Evolutionary conservation across 2,113 vertebrate species (phyloP).

Genomic region (Mirza zaza): DNA sequence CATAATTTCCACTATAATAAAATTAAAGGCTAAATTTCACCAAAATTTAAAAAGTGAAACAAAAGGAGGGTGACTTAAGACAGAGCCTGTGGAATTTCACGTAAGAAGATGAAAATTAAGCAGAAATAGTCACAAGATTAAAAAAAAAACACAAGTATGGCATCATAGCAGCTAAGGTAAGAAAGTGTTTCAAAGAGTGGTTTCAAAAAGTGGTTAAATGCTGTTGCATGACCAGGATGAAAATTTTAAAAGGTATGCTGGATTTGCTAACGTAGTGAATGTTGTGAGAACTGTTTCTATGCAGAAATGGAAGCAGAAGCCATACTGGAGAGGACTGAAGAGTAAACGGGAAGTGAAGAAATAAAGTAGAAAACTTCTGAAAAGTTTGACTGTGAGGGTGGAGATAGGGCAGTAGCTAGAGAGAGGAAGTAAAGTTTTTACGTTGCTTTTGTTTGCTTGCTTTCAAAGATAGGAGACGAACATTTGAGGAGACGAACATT

Average conservation of each 20-base stretch:
- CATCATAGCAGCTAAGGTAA: neutral
- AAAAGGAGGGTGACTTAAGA: neutral
- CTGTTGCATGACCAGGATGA: neutral
- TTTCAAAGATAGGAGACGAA: neutral
- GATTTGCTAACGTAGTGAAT: neutral
- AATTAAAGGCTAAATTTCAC: slow-evolving; percentile 14
- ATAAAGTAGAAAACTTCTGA: neutral
- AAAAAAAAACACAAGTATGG: neutral
- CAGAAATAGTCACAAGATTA: neutral
- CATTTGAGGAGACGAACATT: neutral
- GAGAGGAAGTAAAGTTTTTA: neutral
- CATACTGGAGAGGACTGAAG: neutral
- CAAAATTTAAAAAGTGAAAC: neutral
- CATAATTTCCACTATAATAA: neutral
- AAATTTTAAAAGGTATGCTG: neutral
- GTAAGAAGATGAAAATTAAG: neutral
- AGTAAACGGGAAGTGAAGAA: neutral
- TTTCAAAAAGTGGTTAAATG: neutral
- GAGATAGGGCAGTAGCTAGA: neutral
- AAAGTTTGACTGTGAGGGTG: neutral
- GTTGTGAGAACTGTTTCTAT: neutral
- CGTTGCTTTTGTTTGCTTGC: neutral
- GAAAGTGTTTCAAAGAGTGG: neutral
- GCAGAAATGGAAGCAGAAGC: neutral
- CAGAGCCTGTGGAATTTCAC: neutral